Conservation (phyloP, 2,888 invertebrate genomes). For the Drosophila basisetae region DNA sequence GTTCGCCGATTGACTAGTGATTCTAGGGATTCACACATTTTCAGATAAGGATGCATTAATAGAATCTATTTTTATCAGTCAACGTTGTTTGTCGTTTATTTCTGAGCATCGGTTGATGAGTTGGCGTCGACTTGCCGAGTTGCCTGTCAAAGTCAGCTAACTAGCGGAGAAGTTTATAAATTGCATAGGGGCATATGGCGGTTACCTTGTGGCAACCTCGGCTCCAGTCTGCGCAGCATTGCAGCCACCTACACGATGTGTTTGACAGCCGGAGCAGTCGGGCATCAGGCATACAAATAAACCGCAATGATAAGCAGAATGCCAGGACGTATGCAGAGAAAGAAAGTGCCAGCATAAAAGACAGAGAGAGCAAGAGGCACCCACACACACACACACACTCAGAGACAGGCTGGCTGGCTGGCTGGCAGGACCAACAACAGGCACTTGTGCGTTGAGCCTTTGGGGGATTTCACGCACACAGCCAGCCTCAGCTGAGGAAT, state of each 20-base stretch:
- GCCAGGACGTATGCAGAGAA: conserved; percentile 19
- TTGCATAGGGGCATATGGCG: conserved; percentile 51
- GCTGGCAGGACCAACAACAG: conserved; percentile 41
- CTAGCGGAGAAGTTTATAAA: conserved; percentile 18
- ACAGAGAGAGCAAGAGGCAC: not conserved
- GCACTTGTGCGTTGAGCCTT: conserved; percentile 60
- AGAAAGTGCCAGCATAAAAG: conserved; percentile 1
- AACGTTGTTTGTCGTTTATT: conserved; percentile 1
- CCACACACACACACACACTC: conserved; percentile 1
- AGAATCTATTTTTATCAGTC: conserved; percentile 3
- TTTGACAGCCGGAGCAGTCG: conserved; percentile 42
- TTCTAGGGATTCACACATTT: not conserved
- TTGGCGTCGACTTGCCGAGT: conserved; percentile 7
- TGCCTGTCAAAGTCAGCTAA: conserved; percentile 37
- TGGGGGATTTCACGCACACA: conserved; percentile 57
- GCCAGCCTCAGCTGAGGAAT: conserved; percentile 6
- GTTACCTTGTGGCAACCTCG: conserved; percentile 23
- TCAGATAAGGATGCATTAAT: not conserved
- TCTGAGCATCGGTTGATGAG: not conserved
- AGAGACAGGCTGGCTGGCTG: conserved; percentile 41
- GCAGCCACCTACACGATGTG: conserved; percentile 20
- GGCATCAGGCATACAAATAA: conserved; percentile 51
- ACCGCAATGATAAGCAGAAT: conserved; percentile 65
- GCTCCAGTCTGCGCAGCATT: not conserved
- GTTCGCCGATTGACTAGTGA: not conserved